Base-by-base conservation (phyloP, 2,888 invertebrate species). In the Petrophora chlorosata region DNA sequence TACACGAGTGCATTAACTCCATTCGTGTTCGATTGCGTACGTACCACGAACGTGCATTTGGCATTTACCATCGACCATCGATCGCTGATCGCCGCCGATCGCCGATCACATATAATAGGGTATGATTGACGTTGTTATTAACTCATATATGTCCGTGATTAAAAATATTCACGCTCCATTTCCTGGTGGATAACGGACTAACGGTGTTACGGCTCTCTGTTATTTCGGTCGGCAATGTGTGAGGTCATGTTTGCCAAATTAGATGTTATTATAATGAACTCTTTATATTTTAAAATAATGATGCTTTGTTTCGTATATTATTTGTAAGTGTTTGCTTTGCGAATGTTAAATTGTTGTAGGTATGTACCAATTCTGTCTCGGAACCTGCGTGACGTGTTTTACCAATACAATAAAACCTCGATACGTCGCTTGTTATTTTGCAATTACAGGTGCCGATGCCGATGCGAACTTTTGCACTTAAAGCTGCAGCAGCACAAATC, bases 1-100 rank as follows among this genome's bases (percentile, higher is more conserved):
- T 70, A 85, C 73, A 69, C 66, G 67, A 82, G 72, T 83, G 80
- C 79, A 85, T 84, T 87, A 85, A 85, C 82, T 84, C 66, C 74
- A 79, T 78, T 78, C 71, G 69, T 67, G 65, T 77, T 74, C 68
- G 71, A 79, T 76, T 74, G 73, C 67, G 45, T 59, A 60, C 41
- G 46, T 48, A 50, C 61, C 64, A 65, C 62, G 65, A 67, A 72
- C 68, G 58, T 60, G 65, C 58, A 63, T 67, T 65, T 65, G 56
- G 63, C 59, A 61, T 65, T 65, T 63, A 54, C 57, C 59, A 56
- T 49, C 58, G 59, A 60, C 61, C 54, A 58, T 52, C 57, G 48
- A 63, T 61, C 49, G 56, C 22, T n/a, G n/a, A n/a, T n/a, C n/a
- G n/a, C n/a, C n/a, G n/a, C n/a, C n/a, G n/a, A 60, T 61, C 54